Evolutionary conservation across 2,113 vertebrate genomes (phyloP).

Genomic region (Agelaius phoeniceus): DNA sequence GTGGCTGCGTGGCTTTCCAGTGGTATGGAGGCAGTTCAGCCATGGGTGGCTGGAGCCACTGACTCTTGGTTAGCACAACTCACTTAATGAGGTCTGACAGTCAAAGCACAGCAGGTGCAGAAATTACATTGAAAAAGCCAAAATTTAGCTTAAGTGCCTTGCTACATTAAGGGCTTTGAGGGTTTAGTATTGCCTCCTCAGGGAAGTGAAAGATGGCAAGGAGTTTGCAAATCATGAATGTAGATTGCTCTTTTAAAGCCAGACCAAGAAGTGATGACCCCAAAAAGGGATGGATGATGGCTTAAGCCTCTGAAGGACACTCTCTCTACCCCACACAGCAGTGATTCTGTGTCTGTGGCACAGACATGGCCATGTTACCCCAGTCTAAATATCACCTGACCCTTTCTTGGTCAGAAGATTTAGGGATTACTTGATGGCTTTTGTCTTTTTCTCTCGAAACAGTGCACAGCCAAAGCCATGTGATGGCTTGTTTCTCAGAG

Average conservation of each 20-base stretch:
- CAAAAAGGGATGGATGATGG: not conserved
- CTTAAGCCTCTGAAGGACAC: not conserved
- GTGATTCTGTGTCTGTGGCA: not conserved
- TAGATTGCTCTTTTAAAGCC: not conserved
- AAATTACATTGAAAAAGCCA: not conserved
- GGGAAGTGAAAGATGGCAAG: not conserved
- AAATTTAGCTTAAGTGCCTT: not conserved
- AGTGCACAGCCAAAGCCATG: not conserved
- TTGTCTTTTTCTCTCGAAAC: not conserved
- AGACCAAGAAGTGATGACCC: not conserved
- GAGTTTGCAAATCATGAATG: not conserved
- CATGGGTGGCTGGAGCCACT: not conserved
- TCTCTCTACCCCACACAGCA: not conserved
- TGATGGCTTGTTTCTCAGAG: not conserved
- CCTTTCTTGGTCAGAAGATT: not conserved
- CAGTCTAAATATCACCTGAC: not conserved
- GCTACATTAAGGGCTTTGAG: not conserved
- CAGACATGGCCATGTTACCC: rapidly evolving
- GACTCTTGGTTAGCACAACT: not conserved
- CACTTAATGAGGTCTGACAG: not conserved
- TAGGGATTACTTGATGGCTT: not conserved
- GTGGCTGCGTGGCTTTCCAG: not conserved
- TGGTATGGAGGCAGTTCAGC: not conserved
- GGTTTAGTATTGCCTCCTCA: not conserved
- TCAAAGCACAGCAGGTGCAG: not conserved